Percentiles rank a stretch among this genome's conserved stretches.
phyloP scores from a whole-genome alignment of 2,113 vertebrate genomes.

The Plectropomus leopardus region DNA sequence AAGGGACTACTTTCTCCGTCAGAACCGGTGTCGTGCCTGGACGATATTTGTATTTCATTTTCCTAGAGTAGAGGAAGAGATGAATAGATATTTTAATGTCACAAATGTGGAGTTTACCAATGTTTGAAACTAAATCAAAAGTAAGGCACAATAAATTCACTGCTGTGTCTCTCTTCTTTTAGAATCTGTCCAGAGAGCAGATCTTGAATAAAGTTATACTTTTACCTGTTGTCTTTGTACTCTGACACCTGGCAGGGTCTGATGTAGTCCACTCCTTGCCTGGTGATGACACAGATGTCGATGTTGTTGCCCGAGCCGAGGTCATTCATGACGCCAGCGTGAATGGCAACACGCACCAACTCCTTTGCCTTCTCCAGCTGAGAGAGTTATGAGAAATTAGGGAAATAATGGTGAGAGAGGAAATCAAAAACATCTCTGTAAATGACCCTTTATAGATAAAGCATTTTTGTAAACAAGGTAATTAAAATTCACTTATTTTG shows the following conservation, averaged over 20 bases:
- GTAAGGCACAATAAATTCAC: no score
- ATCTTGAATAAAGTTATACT: neutral
- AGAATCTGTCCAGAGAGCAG: no score
- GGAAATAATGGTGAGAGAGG: neutral
- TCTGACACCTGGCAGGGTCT: constrained; percentile 76
- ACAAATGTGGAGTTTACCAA: no score
- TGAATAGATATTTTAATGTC: no score
- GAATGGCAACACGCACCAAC: constrained; percentile 84
- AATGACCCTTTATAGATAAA: no score
- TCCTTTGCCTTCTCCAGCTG: constrained; percentile 85
- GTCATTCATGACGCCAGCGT: constrained; percentile 89
- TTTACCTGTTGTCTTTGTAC: constrained; percentile 73
- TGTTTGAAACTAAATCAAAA: no score
- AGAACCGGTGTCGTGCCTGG: constrained; percentile 78
- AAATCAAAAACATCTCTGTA: neutral
- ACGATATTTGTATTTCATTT: constrained; percentile 77
- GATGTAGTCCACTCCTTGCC: constrained; percentile 81
- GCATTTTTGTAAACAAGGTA: no score
- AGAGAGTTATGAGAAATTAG: fast-evolving
- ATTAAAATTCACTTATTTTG: no score
- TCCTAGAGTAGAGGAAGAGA: constrained; percentile 36
- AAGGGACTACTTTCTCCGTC: constrained; percentile 70
- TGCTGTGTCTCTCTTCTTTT: no score
- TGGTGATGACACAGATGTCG: constrained; percentile 88
- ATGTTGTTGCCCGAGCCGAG: constrained; percentile 89